These are phyloP conservation scores for Pantelozetes paolii DNA, from an alignment of 2,888 invertebrate species.

Conservation along the genomic window DNA sequence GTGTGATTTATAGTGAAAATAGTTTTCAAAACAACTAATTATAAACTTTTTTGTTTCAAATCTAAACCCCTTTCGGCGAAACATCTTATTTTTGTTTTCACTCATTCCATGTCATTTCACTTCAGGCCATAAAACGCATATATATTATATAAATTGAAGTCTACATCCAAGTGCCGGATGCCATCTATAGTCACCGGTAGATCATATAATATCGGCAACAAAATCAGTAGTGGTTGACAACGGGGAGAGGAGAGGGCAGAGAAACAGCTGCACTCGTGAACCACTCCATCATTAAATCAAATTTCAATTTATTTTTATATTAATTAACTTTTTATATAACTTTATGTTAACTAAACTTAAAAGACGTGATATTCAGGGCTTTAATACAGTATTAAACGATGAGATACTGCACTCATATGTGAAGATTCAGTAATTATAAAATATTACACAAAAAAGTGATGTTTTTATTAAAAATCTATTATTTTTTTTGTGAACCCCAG, in stretches of 20 bases:
- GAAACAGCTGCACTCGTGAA: neutral
- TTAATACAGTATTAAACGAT: neutral
- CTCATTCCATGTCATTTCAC: neutral
- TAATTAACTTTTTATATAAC: neutral
- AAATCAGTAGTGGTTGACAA: neutral
- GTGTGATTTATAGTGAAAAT: neutral
- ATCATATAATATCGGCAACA: neutral
- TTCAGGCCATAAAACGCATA: neutral
- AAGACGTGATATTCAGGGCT: neutral
- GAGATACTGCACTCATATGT: too few relatives aligned
- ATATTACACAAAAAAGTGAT: too few relatives aligned
- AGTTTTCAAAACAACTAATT: neutral
- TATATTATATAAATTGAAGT: neutral
- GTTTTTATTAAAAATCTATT: too few relatives aligned
- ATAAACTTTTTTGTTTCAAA: neutral
- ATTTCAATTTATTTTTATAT: neutral
- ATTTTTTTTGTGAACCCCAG: too few relatives aligned
- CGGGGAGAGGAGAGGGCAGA: neutral
- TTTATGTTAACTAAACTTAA: neutral
- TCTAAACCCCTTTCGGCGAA: neutral
- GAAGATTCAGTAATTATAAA: too few relatives aligned
- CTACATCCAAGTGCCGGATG: neutral
- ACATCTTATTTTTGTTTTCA: neutral
- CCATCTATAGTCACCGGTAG: slow-evolving; percentile 3
- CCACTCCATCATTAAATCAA: neutral